Evolutionary conservation across 1,140 invertebrate species (phyloP).

Genomic region (Globodera ellingtonae): DNA sequence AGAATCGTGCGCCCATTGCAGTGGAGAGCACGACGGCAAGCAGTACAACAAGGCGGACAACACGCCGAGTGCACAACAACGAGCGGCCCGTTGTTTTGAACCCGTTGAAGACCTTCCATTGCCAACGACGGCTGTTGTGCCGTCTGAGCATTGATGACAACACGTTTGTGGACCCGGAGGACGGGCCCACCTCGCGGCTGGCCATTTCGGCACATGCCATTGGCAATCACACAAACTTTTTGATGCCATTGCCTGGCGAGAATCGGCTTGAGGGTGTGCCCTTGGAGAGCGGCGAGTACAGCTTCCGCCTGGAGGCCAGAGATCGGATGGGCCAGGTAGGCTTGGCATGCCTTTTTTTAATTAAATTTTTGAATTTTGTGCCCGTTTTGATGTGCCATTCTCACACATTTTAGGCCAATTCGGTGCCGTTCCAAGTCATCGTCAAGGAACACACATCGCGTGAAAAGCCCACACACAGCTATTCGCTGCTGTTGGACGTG

Average conservation of each 20-base stretch:
- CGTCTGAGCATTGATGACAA: slow-evolving; percentile 32
- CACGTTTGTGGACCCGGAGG: slow-evolving; percentile 40
- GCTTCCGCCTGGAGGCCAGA: slow-evolving; percentile 33
- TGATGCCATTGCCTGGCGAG: slow-evolving; percentile 12
- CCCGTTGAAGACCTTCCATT: slow-evolving; percentile 31
- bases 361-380: not conserved
- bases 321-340: slow-evolving; percentile 25
- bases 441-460: slow-evolving; percentile 25
- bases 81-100: slow-evolving; percentile 27
- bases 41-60: slow-evolving; percentile 26
- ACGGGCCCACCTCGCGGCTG: slow-evolving; percentile 24
- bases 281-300: slow-evolving; percentile 24
- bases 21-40: not conserved
- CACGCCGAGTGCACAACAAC: slow-evolving; percentile 29
- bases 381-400: not conserved
- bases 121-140: slow-evolving; percentile 31
- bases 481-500: slow-evolving; percentile 27
- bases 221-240: slow-evolving; percentile 28
- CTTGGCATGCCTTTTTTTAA: not conserved
- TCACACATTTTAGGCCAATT: slow-evolving; percentile 31
- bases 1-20: slow-evolving; percentile 12
- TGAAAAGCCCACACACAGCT: slow-evolving; percentile 29
- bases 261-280: slow-evolving; percentile 31
- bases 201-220: slow-evolving; percentile 29
- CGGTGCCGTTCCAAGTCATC: slow-evolving; percentile 34